phyloP scores from a whole-genome alignment of 2,113 vertebrate genomes.

The Passer domesticus region DNA sequence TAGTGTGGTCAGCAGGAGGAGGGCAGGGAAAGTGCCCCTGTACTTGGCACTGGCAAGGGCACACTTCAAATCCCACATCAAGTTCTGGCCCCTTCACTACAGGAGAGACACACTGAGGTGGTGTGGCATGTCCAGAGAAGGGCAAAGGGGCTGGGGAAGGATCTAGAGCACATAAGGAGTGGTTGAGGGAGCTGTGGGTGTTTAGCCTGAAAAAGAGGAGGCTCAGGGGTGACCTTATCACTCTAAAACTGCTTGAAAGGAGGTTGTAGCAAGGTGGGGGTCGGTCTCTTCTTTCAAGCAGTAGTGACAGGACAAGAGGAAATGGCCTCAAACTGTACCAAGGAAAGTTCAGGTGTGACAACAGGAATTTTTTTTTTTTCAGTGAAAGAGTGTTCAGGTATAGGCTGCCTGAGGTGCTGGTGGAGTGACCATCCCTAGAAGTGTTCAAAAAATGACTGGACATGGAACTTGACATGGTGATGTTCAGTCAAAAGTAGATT shows the following conservation, averaged over 20 bases:
- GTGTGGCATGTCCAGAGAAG: accelerated
- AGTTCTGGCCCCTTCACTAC: neutral
- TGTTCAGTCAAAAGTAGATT: neutral
- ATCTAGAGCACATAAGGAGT: neutral
- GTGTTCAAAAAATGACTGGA: neutral
- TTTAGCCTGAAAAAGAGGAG: neutral
- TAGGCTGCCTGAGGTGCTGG: neutral
- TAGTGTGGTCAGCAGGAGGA: neutral
- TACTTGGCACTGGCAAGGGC: accelerated
- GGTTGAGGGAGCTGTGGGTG: neutral
- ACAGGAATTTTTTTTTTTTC: neutral
- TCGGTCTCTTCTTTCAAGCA: accelerated
- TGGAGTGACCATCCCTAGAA: neutral
- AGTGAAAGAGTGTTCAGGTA: neutral
- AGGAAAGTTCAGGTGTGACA: neutral
- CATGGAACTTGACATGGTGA: neutral
- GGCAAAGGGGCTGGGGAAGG: neutral
- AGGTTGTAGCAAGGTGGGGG: neutral
- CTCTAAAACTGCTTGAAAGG: neutral
- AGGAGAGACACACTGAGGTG: neutral
- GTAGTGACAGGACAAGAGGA: neutral
- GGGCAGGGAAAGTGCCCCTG: accelerated
- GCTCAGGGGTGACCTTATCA: neutral
- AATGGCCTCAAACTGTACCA: neutral
- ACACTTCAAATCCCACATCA: accelerated